Base-by-base conservation (phyloP, 2,113 vertebrate species). In the Oryzias javanicus region DNA sequence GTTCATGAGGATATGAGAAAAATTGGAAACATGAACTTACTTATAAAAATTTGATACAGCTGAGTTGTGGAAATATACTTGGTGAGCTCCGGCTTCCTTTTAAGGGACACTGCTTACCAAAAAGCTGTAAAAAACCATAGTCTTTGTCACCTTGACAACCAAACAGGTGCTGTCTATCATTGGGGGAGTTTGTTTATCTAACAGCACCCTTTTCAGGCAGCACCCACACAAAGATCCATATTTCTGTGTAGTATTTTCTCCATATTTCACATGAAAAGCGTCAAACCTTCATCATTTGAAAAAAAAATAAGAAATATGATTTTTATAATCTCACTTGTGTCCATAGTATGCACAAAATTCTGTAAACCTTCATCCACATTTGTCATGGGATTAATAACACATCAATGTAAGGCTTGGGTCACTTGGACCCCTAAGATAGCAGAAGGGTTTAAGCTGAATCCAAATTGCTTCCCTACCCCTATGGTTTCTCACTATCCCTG, bases 1-100 rank as follows among this genome's bases (percentile, higher is more conserved):
- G 41, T 86, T 86, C 76, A 81, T 1, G 51, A 3, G 24, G 8
- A 41, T 18, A 40, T 20, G 41, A 44, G 49, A 59, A 81, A 76
- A n/a, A 61, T 20, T 29, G 18, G 71, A 53, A 5, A 47, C 49
- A 47, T 27, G 42, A 62, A 16, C 6, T 64, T 53, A 16, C 0
- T 17, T 3, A 3, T 25, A 4, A 18, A 62, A 59, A 58, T 1
- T 4, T 18, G 10, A 3, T 35, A n/a, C 0, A 24, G 42, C 55
- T 16, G 20, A 14, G 10, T 22, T 14, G 29, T 13, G 10, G 12
- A 45, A 42, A 6, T n/a, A 45, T 1, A 19, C 5, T 8, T 7
- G 17, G n/a, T 53, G 27, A 16, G 27, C 27, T n/a, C 2, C 10
- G 15, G 5, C 16, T 29, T 54, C 47, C 7, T 40, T 15, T 15